Evolutionary conservation across 2,888 invertebrate species (phyloP).

Genomic region (Temnothorax ravouxi): DNA sequence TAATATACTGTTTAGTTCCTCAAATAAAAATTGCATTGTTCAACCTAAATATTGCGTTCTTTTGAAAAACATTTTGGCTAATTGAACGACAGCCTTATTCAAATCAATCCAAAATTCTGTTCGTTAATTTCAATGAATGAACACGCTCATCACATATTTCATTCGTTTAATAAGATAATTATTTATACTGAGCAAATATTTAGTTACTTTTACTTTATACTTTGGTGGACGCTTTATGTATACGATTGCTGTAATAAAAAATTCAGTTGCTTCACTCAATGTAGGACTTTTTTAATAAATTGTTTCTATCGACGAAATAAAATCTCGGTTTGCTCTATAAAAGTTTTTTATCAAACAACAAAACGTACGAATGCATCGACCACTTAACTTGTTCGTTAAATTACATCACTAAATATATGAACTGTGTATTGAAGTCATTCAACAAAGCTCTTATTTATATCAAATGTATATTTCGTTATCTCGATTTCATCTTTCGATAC

Average conservation of each 20-base stretch:
- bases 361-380: neutral
- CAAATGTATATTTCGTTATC: slow-evolving; percentile 4
- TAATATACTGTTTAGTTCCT: slow-evolving; percentile 7
- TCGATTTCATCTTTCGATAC: neutral
- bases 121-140: neutral
- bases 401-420: neutral
- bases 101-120: slow-evolving; percentile 2
- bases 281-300: neutral
- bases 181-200: neutral
- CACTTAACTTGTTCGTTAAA: neutral
- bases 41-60: neutral
- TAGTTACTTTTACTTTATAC: neutral
- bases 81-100: neutral
- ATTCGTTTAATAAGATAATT: neutral
- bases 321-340: slow-evolving; percentile 7
- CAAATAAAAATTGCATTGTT: slow-evolving; percentile 5
- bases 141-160: neutral
- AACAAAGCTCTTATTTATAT: slow-evolving; percentile 2
- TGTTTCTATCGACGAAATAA: slow-evolving; percentile 20
- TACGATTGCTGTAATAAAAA: neutral
- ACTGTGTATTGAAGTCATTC: slow-evolving; percentile 6
- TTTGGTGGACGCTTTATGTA: neutral
- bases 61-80: slow-evolving; percentile 12
- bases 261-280: slow-evolving; percentile 1
- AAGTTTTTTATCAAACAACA: neutral